Conservation (phyloP, 2,113 vertebrate genomes). For the Notothenia coriiceps region DNA sequence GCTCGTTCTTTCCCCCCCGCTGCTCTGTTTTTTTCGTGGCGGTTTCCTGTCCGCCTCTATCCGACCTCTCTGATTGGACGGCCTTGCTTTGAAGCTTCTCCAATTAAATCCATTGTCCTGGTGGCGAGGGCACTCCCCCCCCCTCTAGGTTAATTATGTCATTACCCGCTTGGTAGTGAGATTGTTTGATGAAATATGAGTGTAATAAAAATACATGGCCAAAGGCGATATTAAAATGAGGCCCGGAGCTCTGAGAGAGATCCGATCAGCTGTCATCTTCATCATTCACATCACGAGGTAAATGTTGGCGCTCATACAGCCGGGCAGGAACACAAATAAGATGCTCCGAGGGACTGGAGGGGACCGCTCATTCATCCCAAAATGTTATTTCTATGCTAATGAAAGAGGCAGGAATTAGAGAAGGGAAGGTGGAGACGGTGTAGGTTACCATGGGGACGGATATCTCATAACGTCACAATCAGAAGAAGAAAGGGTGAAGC, state of each 20-base stretch:
- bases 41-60: not conserved
- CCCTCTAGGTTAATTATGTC: conserved; percentile 81
- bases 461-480: conserved; percentile 79
- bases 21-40: not conserved
- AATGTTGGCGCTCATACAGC: conserved; percentile 52
- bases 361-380: conserved; percentile 74
- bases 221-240: conserved; percentile 72
- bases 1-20: conserved; percentile 2
- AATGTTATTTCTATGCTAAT: conserved; percentile 89
- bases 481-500: no score
- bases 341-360: conserved; percentile 62
- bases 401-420: conserved; percentile 84
- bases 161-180: conserved; percentile 78
- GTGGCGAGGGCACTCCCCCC: conserved; percentile 47
- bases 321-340: conserved; percentile 62
- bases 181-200: conserved; percentile 84
- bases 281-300: conserved; percentile 70
- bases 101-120: conserved; percentile 56
- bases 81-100: conserved; percentile 47
- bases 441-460: conserved; percentile 88
- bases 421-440: conserved; percentile 62
- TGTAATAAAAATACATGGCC: conserved; percentile 76
- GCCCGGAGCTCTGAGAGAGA: conserved; percentile 47
- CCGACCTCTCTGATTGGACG: conserved; percentile 35
- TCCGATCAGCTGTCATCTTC: conserved; percentile 45